Conservation (phyloP, 2,113 vertebrate species). For the Malurus melanocephalus region DNA sequence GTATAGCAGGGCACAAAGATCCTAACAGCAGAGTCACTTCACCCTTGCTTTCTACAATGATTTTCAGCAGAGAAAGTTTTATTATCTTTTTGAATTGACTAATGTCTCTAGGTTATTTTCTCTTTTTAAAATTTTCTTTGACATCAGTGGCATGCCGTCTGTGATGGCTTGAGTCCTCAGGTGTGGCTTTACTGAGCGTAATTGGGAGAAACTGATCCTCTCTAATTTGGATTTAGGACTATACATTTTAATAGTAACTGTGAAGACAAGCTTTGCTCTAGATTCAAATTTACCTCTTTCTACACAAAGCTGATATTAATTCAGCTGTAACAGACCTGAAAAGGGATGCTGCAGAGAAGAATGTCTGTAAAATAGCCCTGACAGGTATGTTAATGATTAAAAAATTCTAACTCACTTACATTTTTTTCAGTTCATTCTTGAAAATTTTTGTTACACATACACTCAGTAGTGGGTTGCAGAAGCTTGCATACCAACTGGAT, state of each 20-base stretch:
- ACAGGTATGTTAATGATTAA: background rate
- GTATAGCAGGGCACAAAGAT: background rate
- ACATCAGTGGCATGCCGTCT: background rate
- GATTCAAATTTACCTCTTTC: background rate
- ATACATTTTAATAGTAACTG: background rate
- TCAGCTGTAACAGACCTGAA: background rate
- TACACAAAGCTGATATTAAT: background rate
- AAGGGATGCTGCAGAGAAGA: background rate
- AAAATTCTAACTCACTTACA: background rate
- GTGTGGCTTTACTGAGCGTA: background rate
- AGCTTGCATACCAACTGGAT: background rate
- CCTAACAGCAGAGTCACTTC: background rate
- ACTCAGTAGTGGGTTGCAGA: background rate
- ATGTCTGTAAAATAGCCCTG: background rate
- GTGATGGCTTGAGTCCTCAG: background rate
- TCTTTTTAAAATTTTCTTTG: background rate
- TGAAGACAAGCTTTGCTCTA: background rate
- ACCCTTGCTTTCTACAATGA: background rate
- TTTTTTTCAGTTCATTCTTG: background rate
- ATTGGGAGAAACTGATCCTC: background rate
- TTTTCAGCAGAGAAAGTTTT: background rate
- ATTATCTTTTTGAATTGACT: background rate
- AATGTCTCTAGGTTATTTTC: background rate
- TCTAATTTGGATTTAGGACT: background rate
- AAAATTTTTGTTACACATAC: background rate